Percentiles rank a stretch among this genome's conserved stretches.
These are phyloP conservation scores for Crocuta crocuta DNA, from an alignment of 2,113 vertebrate genomes.

Conservation along the genomic window DNA sequence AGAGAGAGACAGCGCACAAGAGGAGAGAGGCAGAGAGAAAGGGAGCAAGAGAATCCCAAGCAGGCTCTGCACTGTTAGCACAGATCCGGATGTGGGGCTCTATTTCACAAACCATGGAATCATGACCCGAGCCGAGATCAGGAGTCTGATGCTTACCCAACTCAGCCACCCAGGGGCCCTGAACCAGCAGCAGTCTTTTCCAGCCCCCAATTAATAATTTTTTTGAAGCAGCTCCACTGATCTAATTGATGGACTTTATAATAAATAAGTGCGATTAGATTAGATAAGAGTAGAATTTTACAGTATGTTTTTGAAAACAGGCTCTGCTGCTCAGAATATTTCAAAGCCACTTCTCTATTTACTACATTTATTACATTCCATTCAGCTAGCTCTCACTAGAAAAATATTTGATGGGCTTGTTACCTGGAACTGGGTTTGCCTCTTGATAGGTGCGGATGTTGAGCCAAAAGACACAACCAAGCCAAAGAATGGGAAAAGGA, in stretches of 20 bases:
- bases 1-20: no score
- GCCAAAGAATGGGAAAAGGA: background rate
- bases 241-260: background rate
- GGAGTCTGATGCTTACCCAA: no score
- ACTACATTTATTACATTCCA: background rate
- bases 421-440: background rate
- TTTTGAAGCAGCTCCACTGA: background rate
- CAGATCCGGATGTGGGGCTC: no score
- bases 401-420: background rate
- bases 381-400: background rate
- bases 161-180: no score
- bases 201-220: background rate
- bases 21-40: no score
- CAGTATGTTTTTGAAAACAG: constrained; percentile 41
- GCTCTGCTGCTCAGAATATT: background rate
- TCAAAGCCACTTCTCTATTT: background rate
- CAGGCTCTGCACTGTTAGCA: no score
- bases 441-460: background rate
- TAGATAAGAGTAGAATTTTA: background rate
- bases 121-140: no score
- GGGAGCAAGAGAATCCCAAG: no score
- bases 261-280: background rate
- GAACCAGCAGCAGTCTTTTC: background rate
- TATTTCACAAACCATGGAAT: no score
- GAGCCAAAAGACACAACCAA: background rate